These are phyloP conservation scores for Enhydra lutris DNA, from an alignment of 2,113 vertebrate genomes.

Conservation along the genomic window DNA sequence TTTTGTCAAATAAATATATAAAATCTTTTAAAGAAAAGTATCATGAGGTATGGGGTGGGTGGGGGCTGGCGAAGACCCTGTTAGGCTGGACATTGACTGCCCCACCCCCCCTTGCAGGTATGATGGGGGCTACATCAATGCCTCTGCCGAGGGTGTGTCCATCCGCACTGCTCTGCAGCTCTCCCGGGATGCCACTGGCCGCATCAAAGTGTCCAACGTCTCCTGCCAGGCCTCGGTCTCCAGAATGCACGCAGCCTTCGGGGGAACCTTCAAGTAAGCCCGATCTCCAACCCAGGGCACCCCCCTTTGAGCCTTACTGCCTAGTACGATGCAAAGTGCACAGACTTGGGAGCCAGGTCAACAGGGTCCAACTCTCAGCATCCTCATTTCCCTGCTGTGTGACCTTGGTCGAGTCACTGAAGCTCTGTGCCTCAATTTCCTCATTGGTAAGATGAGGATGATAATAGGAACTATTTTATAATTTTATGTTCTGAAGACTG, in stretches of 20 bases:
- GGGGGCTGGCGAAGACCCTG: not conserved
- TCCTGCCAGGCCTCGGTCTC: slow-evolving; percentile 89
- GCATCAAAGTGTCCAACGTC: slow-evolving; percentile 92
- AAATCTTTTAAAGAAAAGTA: too few relatives aligned
- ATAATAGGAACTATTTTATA: not conserved
- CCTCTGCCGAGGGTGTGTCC: slow-evolving; percentile 91
- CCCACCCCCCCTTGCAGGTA: slow-evolving; percentile 80
- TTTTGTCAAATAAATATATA: too few relatives aligned
- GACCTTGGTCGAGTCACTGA: not conserved
- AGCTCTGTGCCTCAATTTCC: not conserved
- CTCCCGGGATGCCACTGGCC: slow-evolving; percentile 84
- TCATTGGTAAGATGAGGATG: not conserved
- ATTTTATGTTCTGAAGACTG: not conserved
- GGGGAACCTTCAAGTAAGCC: slow-evolving; percentile 89
- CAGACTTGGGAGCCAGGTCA: not conserved
- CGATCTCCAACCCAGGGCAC: fast-evolving
- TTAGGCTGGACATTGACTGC: not conserved
- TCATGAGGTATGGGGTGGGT: not conserved
- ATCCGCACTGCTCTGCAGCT: slow-evolving; percentile 89
- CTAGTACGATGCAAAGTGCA: not conserved
- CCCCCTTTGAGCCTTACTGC: not conserved
- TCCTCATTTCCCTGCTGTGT: not conserved
- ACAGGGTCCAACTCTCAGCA: not conserved
- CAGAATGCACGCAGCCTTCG: slow-evolving; percentile 89
- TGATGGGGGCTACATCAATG: slow-evolving; percentile 91